Conservation (phyloP, 37 sponge, comb jelly and placozoan genomes). For the Chondrosia reniformis region DNA sequence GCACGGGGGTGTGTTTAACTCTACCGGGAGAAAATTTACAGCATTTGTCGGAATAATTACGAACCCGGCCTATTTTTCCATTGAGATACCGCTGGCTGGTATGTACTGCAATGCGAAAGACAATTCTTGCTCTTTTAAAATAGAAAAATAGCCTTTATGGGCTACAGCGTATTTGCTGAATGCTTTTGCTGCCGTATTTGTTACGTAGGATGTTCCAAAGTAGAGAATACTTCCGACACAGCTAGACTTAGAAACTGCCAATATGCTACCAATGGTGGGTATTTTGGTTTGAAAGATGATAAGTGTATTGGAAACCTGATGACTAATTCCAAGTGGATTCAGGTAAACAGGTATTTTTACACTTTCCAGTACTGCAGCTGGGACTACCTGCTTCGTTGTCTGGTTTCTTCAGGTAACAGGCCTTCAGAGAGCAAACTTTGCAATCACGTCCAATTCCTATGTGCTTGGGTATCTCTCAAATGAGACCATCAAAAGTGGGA, state of each 20-base stretch:
- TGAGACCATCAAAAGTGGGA: conserved; percentile 16
- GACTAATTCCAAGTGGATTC: conserved; percentile 29
- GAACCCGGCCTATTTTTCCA: conserved; percentile 13
- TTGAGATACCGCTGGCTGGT: conserved; percentile 12
- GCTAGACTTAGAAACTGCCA: conserved; percentile 50
- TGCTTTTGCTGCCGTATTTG: no score
- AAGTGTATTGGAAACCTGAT: conserved; percentile 79
- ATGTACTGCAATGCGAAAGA: no score
- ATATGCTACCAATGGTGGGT: conserved; percentile 86
- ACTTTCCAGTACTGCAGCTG: not conserved
- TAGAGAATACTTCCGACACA: conserved; percentile 37
- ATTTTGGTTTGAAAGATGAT: conserved; percentile 48
- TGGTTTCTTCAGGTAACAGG: conserved; percentile 23
- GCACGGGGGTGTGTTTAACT: not conserved
- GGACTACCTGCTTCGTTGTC: not conserved
- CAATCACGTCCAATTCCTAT: conserved; percentile 12
- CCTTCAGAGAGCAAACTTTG: conserved; percentile 49
- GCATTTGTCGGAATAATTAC: not conserved
- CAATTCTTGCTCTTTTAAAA: not conserved
- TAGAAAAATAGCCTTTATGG: not conserved
- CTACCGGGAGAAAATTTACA: not conserved
- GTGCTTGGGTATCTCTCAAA: conserved; percentile 61
- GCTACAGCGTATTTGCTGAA: no score
- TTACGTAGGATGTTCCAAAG: conserved; percentile 63
- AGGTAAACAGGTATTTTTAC: conserved; percentile 27